Evolutionary conservation across 2,888 invertebrate genomes (phyloP).

Genomic region (Drosophila subsilvestris): DNA sequence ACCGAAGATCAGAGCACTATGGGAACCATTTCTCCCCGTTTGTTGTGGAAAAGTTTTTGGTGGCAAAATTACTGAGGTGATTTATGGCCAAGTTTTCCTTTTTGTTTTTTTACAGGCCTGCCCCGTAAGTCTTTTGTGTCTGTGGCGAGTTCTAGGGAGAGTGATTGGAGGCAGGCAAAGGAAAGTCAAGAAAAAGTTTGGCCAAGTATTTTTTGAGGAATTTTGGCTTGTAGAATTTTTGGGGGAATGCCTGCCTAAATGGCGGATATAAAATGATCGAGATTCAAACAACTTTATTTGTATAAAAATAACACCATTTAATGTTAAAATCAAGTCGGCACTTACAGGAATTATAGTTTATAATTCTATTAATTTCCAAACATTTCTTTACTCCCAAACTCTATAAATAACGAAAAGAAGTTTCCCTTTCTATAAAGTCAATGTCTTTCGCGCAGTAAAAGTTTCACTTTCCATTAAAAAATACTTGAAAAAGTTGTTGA

Average conservation of each 20-base stretch:
- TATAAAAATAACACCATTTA: too few relatives aligned
- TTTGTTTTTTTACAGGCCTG: not conserved
- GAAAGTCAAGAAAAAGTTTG: not conserved
- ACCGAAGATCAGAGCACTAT: slow-evolving; percentile 55
- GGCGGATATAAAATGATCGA: too few relatives aligned
- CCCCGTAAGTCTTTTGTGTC: not conserved
- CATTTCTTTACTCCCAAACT: not conserved
- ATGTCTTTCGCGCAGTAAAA: slow-evolving; percentile 25
- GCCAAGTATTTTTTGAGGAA: not conserved
- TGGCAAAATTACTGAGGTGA: slow-evolving; percentile 37
- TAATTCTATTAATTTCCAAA: too few relatives aligned
- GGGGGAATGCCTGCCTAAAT: too few relatives aligned
- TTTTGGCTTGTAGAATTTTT: not conserved
- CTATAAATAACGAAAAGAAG: not conserved
- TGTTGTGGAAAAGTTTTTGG: slow-evolving; percentile 35
- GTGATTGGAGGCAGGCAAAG: not conserved
- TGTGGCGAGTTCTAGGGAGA: slow-evolving; percentile 6
- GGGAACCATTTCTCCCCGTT: slow-evolving; percentile 71
- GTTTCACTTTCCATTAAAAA: slow-evolving; percentile 44
- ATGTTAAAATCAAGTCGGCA: too few relatives aligned
- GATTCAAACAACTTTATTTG: too few relatives aligned
- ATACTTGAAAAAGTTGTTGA: slow-evolving; percentile 32
- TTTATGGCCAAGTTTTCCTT: slow-evolving; percentile 35
- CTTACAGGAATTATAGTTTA: too few relatives aligned
- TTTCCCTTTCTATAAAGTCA: slow-evolving; percentile 36